A percentile compares a stretch with the other conserved stretches of the same genome.
These are phyloP conservation scores for Pseudomyrmex cubaensis DNA, from an alignment of 1,140 invertebrate species.

Conservation along the genomic window DNA sequence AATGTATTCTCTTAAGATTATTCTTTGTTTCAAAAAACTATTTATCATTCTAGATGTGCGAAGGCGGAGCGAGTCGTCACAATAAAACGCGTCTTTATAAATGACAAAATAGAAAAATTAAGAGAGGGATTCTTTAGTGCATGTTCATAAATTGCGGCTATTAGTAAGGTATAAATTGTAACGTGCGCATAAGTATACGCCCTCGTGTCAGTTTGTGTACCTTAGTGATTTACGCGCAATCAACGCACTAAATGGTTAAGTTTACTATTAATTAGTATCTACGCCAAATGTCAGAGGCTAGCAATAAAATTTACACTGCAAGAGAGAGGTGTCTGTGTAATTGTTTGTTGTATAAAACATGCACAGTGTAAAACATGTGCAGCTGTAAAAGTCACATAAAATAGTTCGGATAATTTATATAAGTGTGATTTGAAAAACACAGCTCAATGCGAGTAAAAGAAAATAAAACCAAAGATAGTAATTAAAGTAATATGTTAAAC, in stretches of 20 bases:
- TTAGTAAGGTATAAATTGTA: slow-evolving; percentile 52
- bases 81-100: slow-evolving; percentile 51
- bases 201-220: slow-evolving; percentile 27
- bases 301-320: slow-evolving; percentile 49
- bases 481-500: background rate
- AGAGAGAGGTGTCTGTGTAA: slow-evolving; percentile 40
- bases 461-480: background rate
- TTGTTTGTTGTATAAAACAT: slow-evolving; percentile 56
- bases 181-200: slow-evolving; percentile 47
- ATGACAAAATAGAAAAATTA: slow-evolving; percentile 52
- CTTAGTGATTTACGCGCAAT: slow-evolving; percentile 57
- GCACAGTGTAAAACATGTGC: slow-evolving; percentile 4
- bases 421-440: slow-evolving; percentile 2
- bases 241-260: slow-evolving; percentile 54
- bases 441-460: background rate
- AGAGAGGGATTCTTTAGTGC: slow-evolving; percentile 41
- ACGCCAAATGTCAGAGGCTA: slow-evolving; percentile 43
- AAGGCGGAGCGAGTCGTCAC: slow-evolving; percentile 31
- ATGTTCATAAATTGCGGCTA: slow-evolving; percentile 55
- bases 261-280: slow-evolving; percentile 64
- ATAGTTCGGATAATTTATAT: slow-evolving; percentile 43
- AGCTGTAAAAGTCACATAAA: slow-evolving; percentile 41
- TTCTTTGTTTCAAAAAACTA: slow-evolving; percentile 18
- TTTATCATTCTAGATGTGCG: slow-evolving; percentile 43
- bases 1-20: slow-evolving; percentile 2